phyloP scores from a whole-genome alignment of 1,140 invertebrate genomes.

The Calosoma granatense region DNA sequence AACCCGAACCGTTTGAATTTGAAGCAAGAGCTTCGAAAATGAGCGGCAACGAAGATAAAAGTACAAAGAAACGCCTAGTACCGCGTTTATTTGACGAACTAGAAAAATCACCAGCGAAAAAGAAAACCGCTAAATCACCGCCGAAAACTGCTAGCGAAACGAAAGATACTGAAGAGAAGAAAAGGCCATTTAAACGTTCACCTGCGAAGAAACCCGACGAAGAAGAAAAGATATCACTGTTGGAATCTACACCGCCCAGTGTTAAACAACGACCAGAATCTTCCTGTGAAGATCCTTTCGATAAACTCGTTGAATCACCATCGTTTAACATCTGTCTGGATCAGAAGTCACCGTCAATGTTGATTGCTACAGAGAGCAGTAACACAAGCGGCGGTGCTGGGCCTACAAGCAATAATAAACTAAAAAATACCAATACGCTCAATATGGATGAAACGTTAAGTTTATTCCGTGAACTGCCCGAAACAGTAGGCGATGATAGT shows the following conservation, averaged over 20 bases:
- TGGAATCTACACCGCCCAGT: conserved; percentile 13
- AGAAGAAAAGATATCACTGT: conserved; percentile 18
- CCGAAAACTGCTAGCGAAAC: conserved; percentile 21
- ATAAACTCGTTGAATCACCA: conserved; percentile 39
- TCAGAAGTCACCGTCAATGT: conserved; percentile 10
- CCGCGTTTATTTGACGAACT: conserved; percentile 46
- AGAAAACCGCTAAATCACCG: conserved; percentile 21
- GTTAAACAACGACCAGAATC: conserved; percentile 11
- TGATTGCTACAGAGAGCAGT: conserved; percentile 13
- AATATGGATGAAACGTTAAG: conserved; percentile 24
- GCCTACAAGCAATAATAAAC: conserved; percentile 10
- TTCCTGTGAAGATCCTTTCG: conserved; percentile 37
- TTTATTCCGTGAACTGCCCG: conserved; percentile 29
- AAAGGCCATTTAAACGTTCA: conserved; percentile 19
- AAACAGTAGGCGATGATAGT: conserved; percentile 40
- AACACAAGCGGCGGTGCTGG: conserved; percentile 16
- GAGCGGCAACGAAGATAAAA: conserved; percentile 42
- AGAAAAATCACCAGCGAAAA: conserved; percentile 31
- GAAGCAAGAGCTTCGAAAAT: conserved; percentile 47
- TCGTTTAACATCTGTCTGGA: conserved; percentile 26
- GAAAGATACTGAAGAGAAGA: conserved; percentile 22
- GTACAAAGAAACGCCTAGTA: conserved; percentile 38
- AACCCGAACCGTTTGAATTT: conserved; percentile 76
- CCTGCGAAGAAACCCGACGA: conserved; percentile 24
- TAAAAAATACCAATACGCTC: conserved; percentile 18